These are phyloP conservation scores for Anthonomus grandis DNA, from an alignment of 1,140 invertebrate genomes.

Conservation along the genomic window DNA sequence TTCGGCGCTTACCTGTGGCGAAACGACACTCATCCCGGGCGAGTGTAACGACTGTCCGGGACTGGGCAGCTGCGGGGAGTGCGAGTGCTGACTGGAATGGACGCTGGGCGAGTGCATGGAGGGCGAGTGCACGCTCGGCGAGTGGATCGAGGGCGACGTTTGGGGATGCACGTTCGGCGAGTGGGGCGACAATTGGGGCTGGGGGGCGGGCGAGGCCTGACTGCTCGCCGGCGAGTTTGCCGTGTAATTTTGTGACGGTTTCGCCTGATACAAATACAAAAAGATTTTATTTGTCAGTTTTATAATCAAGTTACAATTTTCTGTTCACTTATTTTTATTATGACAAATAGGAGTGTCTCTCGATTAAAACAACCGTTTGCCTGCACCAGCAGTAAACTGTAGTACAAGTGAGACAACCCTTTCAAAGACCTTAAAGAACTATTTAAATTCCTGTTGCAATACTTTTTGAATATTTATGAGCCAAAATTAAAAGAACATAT, in stretches of 20 bases:
- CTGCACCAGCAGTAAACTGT: no score
- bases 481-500: no score
- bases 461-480: no score
- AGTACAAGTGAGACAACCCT: no score
- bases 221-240: conserved; percentile 35
- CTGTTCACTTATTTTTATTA: no score
- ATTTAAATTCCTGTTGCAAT: no score
- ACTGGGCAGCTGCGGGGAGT: conserved; percentile 22
- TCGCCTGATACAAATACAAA: conserved; percentile 26
- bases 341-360: no score
- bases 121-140: conserved; percentile 14
- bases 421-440: no score
- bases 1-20: conserved; percentile 5
- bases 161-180: conserved; percentile 22
- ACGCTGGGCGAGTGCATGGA: conserved; percentile 6
- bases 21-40: conserved; percentile 13
- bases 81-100: conserved; percentile 10
- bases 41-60: conserved; percentile 18
- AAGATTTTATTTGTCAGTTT: no score
- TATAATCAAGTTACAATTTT: no score
- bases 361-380: no score
- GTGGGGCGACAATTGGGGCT: conserved; percentile 33
- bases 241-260: conserved; percentile 35
- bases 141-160: conserved; percentile 24
- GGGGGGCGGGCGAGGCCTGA: conserved; percentile 34